These are phyloP conservation scores for Hypena proboscidalis DNA, from an alignment of 2,888 invertebrate genomes.

Conservation along the genomic window DNA sequence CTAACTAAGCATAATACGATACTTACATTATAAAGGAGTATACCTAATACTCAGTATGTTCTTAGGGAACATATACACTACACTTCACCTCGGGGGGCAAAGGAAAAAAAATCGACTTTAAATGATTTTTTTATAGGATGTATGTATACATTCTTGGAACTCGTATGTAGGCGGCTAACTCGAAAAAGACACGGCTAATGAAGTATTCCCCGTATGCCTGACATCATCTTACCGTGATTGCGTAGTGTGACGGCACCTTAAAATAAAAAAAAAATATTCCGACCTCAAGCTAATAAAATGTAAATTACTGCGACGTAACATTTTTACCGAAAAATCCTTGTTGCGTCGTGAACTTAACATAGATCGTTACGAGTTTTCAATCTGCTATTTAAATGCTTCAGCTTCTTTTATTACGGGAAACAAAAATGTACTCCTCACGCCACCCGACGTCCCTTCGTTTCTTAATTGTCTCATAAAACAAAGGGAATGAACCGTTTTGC, in stretches of 20 bases:
- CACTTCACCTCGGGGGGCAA: too few relatives aligned
- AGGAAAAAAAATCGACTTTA: too few relatives aligned
- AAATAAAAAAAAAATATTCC: constrained; percentile 46
- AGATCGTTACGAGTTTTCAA: constrained; percentile 67
- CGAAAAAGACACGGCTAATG: constrained; percentile 16
- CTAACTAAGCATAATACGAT: too few relatives aligned
- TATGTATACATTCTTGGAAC: too few relatives aligned
- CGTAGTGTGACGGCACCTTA: constrained; percentile 34
- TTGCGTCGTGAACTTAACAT: constrained; percentile 56
- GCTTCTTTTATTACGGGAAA: constrained; percentile 62
- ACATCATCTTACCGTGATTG: constrained; percentile 17
- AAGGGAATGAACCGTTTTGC: constrained; percentile 68
- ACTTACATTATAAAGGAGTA: too few relatives aligned
- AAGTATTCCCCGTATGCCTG: constrained; percentile 8
- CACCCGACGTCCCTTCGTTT: constrained; percentile 58
- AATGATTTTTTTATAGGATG: too few relatives aligned
- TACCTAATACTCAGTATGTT: too few relatives aligned
- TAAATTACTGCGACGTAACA: constrained; percentile 41
- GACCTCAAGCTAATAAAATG: constrained; percentile 49
- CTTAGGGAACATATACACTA: too few relatives aligned
- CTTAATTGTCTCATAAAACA: constrained; percentile 76
- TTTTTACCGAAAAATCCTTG: constrained; percentile 48
- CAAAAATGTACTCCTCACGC: constrained; percentile 64
- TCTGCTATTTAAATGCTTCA: constrained; percentile 66
- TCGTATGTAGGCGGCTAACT: constrained; percentile 7